Evolutionary conservation across 1,140 invertebrate species (phyloP).

Genomic region (Magallana angulata): DNA sequence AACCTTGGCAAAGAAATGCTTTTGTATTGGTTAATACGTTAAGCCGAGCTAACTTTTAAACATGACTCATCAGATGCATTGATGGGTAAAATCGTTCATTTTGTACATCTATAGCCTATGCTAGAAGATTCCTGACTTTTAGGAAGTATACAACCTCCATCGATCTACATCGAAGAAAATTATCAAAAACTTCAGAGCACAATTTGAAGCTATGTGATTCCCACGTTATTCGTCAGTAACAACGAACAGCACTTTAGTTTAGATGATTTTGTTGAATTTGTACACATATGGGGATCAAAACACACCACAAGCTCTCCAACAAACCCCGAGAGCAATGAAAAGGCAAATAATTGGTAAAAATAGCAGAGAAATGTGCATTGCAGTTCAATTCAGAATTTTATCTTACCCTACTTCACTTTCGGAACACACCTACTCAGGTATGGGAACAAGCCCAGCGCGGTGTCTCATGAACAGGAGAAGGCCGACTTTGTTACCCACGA

Average conservation of each 20-base stretch:
- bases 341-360: constrained; percentile 63
- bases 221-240: too few species aligned
- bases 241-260: constrained; percentile 60
- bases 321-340: constrained; percentile 60
- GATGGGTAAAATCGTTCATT: constrained; percentile 1
- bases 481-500: constrained; percentile 58
- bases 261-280: constrained; percentile 56
- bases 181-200: too few species aligned
- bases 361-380: constrained; percentile 53
- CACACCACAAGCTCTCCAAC: constrained; percentile 58
- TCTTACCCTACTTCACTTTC: constrained; percentile 54
- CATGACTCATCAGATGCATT: too few species aligned
- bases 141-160: too few species aligned
- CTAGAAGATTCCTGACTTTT: too few species aligned
- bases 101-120: constrained; percentile 14
- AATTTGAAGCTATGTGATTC: too few species aligned
- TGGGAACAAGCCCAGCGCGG: constrained; percentile 61
- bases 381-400: constrained; percentile 42
- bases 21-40: too few species aligned
- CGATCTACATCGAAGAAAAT: too few species aligned
- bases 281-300: constrained; percentile 58
- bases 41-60: too few species aligned
- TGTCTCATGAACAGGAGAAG: constrained; percentile 58
- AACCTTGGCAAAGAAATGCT: too few species aligned
- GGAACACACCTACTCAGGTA: constrained; percentile 50